Evolutionary conservation across 2,113 vertebrate genomes (phyloP).

Genomic region (Anhinga anhinga): DNA sequence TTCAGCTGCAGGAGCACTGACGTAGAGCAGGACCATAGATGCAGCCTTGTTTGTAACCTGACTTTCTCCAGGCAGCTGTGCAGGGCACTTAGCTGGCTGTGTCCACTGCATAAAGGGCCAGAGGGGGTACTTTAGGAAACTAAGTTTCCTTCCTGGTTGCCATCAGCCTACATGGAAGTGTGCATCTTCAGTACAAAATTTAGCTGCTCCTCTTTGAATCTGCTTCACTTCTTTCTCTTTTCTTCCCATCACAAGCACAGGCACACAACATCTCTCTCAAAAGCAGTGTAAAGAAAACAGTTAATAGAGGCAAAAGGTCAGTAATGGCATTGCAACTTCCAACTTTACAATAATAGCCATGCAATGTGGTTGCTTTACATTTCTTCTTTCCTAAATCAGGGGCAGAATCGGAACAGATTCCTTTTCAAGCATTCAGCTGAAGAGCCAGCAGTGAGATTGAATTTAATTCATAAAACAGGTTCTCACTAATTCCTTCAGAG

Average conservation of each 20-base stretch:
- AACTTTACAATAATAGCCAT: not conserved
- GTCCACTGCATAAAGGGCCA: not conserved
- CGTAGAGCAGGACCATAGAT: not conserved
- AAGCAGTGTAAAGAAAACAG: not conserved
- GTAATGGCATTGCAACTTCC: not conserved
- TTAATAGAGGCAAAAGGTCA: not conserved
- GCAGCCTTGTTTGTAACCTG: not conserved
- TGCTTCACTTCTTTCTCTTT: not conserved
- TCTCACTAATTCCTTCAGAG: not conserved
- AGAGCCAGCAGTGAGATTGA: not conserved
- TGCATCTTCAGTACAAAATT: not conserved
- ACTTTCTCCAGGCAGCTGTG: not conserved
- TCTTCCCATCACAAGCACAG: not conserved
- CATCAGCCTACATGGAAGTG: not conserved
- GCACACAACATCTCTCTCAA: not conserved
- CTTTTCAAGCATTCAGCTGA: not conserved
- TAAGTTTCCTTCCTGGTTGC: not conserved
- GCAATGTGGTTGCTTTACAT: fast-evolving
- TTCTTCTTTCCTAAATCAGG: not conserved
- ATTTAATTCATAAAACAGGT: not conserved
- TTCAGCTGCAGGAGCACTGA: not conserved
- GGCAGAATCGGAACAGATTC: not conserved
- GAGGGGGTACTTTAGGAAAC: not conserved
- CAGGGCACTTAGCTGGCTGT: not conserved
- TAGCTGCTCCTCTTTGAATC: not conserved